A percentile compares a stretch with the other conserved stretches of the same genome.
Evolutionary conservation across 2,888 invertebrate genomes (phyloP).

Genomic region (Ferrisia virgata): DNA sequence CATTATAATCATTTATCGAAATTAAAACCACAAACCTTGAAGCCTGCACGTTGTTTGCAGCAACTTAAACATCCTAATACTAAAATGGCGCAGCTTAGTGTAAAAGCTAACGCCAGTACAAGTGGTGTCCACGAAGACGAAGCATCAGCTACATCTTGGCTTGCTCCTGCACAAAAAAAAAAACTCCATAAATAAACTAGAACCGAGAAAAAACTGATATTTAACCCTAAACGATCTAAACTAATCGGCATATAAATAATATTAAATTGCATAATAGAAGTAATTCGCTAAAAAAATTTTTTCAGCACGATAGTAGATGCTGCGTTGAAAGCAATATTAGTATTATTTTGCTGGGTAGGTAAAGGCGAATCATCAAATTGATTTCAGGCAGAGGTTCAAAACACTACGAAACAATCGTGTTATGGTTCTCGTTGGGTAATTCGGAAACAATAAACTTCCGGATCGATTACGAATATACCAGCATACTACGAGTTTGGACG

Average conservation of each 20-base stretch:
- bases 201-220: too few species aligned
- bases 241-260: too few species aligned
- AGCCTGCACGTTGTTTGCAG: conserved; percentile 41
- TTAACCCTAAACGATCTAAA: too few species aligned
- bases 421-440: neutral
- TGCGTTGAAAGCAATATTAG: too few species aligned
- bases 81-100: conserved; percentile 13
- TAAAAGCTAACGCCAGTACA: conserved; percentile 37
- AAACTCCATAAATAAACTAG: neutral
- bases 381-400: neutral
- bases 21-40: conserved; percentile 22
- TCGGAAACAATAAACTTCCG: neutral
- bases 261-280: too few species aligned
- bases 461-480: neutral
- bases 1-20: neutral
- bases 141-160: neutral
- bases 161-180: neutral
- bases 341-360: too few species aligned
- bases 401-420: neutral
- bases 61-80: conserved; percentile 39
- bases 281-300: too few species aligned
- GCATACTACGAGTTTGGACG: too few species aligned
- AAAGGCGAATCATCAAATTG: too few species aligned
- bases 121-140: neutral
- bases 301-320: too few species aligned